Base-by-base conservation (phyloP, 2,113 vertebrate species). In the Xiphias gladius region DNA sequence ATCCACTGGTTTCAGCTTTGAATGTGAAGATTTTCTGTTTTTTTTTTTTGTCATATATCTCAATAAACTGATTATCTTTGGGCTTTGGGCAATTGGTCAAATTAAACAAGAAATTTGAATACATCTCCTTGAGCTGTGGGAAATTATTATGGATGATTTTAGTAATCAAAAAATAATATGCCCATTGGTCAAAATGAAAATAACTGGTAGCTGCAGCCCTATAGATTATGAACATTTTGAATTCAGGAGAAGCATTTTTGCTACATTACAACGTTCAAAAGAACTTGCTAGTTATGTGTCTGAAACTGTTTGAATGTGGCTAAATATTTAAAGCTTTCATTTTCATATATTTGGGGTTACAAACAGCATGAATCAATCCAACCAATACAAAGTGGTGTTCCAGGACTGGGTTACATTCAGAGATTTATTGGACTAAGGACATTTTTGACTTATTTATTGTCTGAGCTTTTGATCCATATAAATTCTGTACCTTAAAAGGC, bases 381-480 rank as follows among this genome's bases (percentile, higher is more conserved):
- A 20, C 1, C 17, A 10, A 28, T 57, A 8, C 17, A 2, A 16
- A 52, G 43, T 19, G n/a, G 9, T 0, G 7, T 32, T 35, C 8
- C 48, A 57, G 28, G 6, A 19, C 10, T 20, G 41, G 26, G 70
- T 55, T 62, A 68, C 26, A 28, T 59, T 54, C 17, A 26, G 24
- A 48, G 43, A 79, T 79, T 46, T 77, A 68, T 35, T 64, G 61
- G 50, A 64, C 3, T 35, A 14, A 73, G 76, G 30, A 63, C 22
- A 48, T 68, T 68, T 80, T 41, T 58, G 39, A 74, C 65, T 81
- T 35, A 80, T 80, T 68, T 74, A 70, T 74, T 5, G 7, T 28
- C 79, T 58, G 58, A 63, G 79, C 54, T 73, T 84, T 76, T 59
- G 86, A 88, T 85, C 75, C 70, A 71, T 69, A 80, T 62, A 63